Conservation (phyloP, 2,113 vertebrate species). For the Serinus canaria region DNA sequence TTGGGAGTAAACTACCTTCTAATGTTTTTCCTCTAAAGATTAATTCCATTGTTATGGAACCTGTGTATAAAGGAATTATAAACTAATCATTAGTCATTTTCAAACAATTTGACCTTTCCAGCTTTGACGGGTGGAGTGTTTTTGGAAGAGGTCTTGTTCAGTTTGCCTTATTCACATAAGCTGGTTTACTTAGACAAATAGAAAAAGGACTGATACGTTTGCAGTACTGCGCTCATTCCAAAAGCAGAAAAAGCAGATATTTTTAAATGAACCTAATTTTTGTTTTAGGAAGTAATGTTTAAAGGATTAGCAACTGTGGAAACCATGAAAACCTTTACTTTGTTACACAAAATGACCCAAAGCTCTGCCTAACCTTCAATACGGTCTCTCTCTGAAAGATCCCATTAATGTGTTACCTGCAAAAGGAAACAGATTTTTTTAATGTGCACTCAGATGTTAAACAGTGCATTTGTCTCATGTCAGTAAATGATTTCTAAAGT, state of each 20-base stretch:
- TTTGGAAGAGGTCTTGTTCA: conserved; percentile 50
- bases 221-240: not conserved
- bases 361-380: not conserved
- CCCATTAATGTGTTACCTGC: not conserved
- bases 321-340: conserved; percentile 2
- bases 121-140: conserved; percentile 37
- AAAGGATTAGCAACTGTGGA: conserved; percentile 21
- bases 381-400: not conserved
- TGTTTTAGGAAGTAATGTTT: not conserved
- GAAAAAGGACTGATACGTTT: not conserved
- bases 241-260: conserved; percentile 7
- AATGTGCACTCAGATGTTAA: not conserved
- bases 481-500: not conserved
- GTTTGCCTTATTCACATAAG: conserved; percentile 26
- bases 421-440: not conserved
- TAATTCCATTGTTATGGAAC: conserved; percentile 86
- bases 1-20: conserved; percentile 83
- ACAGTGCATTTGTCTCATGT: not conserved
- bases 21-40: conserved; percentile 80
- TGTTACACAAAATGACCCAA: conserved; percentile 3
- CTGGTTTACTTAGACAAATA: not conserved
- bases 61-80: conserved; percentile 82
- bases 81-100: conserved; percentile 87
- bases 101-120: conserved; percentile 82
- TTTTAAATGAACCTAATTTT: conserved; percentile 1